Conservation (phyloP, 2,113 vertebrate genomes). For the Pachyramphus minor region DNA sequence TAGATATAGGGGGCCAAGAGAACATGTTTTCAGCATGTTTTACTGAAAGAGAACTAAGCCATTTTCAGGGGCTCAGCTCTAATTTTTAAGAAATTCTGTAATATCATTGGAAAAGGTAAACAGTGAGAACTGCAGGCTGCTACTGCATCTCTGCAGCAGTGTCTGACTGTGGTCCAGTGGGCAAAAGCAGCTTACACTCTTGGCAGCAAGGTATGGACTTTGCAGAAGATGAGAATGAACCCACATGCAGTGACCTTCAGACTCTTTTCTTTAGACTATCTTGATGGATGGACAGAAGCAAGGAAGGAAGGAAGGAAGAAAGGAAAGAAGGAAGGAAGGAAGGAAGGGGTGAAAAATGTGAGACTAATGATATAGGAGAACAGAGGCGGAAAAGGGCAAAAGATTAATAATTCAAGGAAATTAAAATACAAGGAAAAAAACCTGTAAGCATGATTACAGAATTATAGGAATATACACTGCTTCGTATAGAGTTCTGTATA, state of each 20-base stretch:
- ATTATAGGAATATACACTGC: background rate
- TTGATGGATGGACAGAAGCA: background rate
- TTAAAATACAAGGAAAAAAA: background rate
- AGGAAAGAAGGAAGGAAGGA: background rate
- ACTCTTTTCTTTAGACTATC: background rate
- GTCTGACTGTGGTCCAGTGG: background rate
- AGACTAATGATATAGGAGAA: background rate
- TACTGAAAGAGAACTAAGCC: background rate
- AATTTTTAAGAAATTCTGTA: background rate
- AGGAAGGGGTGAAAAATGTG: too few relatives aligned
- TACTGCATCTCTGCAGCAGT: background rate
- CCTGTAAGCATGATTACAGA: background rate
- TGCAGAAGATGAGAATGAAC: background rate
- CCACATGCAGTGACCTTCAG: background rate
- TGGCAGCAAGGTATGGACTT: background rate
- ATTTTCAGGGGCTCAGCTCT: background rate
- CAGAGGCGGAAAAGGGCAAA: background rate
- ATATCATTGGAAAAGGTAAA: background rate
- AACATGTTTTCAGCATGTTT: background rate
- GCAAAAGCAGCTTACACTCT: background rate
- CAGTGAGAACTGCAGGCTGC: background rate
- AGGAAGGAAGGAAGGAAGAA: background rate
- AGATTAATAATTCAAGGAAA: background rate
- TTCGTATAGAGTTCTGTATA: background rate
- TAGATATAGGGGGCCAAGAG: fast-evolving